A percentile compares a stretch with the other conserved stretches of the same genome.
These are phyloP conservation scores for Cephus runcator DNA, from an alignment of 2,888 invertebrate species.

Conservation along the genomic window DNA sequence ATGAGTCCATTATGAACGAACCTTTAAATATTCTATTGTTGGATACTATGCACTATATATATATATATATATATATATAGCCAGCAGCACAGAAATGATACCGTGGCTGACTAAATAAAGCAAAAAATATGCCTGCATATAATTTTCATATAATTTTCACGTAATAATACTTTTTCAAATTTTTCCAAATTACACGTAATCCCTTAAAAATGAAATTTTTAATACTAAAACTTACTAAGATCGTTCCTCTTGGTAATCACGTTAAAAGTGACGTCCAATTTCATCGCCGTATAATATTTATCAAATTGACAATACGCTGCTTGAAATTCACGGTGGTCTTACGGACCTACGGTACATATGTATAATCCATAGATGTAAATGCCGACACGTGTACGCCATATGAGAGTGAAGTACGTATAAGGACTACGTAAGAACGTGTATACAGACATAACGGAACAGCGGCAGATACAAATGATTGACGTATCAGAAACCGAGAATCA, in stretches of 20 bases:
- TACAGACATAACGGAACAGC: background rate
- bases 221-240: background rate
- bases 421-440: background rate
- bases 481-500: background rate
- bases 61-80: background rate
- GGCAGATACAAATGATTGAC: background rate
- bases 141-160: background rate
- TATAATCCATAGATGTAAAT: background rate
- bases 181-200: background rate
- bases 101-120: too few species aligned
- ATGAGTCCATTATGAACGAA: background rate
- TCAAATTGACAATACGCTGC: background rate
- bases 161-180: background rate
- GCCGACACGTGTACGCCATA: background rate
- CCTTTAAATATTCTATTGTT: background rate
- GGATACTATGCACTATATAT: background rate
- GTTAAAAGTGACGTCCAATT: background rate
- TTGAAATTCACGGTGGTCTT: background rate
- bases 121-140: background rate
- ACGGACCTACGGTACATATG: background rate
- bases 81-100: too few species aligned
- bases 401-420: background rate
- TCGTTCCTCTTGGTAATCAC: background rate
- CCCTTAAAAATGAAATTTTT: background rate
- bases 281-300: background rate